Percentiles rank a stretch among this genome's conserved stretches.
Conservation (phyloP, 2,888 invertebrate species). For the Hirtodrosophila histrioides region DNA sequence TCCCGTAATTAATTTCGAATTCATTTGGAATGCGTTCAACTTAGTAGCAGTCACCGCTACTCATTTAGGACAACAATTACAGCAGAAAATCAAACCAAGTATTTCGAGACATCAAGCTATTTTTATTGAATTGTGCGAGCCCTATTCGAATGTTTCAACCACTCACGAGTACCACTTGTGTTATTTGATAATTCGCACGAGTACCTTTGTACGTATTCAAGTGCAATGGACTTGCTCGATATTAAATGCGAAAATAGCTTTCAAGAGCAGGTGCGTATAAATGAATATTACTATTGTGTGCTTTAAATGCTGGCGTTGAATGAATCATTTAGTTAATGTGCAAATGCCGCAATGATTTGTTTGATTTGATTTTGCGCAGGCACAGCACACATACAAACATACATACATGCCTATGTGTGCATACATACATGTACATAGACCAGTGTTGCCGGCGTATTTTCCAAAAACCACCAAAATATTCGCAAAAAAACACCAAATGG, state of each 20-base stretch:
- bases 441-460: too few relatives aligned
- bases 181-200: slow-evolving; percentile 1
- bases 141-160: slow-evolving; percentile 1
- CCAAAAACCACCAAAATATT: too few relatives aligned
- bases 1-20: neutral
- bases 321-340: too few relatives aligned
- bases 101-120: neutral
- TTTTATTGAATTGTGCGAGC: slow-evolving; percentile 1
- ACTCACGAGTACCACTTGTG: neutral
- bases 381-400: too few relatives aligned
- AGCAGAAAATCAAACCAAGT: neutral
- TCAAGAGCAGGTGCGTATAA: slow-evolving; percentile 12
- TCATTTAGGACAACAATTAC: neutral
- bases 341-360: too few relatives aligned
- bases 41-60: neutral
- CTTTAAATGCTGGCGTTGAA: too few relatives aligned
- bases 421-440: too few relatives aligned
- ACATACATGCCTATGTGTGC: too few relatives aligned
- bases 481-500: too few relatives aligned
- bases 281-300: neutral
- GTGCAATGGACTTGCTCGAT: slow-evolving; percentile 11
- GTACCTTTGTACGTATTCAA: neutral
- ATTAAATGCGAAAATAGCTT: slow-evolving; percentile 9
- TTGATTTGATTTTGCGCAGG: too few relatives aligned
- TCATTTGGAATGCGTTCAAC: neutral